Percentiles rank a stretch among this genome's conserved stretches.
Evolutionary conservation across 2,797 vertebrate species (phyloP).

Genomic region (Centroberyx gerrardi): DNA sequence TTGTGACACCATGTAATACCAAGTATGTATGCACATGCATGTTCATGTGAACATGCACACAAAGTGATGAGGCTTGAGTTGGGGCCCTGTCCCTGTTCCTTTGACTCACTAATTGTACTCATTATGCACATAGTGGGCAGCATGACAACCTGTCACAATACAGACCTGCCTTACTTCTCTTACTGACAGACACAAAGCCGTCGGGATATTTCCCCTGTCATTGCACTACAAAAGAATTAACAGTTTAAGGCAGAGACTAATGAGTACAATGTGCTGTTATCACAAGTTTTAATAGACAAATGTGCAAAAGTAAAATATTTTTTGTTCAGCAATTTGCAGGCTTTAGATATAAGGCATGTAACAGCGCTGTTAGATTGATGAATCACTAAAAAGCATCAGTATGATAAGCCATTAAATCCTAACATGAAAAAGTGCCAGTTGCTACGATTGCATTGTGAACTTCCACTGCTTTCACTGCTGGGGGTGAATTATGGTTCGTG

Average conservation of each 20-base stretch:
- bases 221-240: not conserved
- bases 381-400: not conserved
- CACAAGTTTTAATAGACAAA: no score
- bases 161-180: not conserved
- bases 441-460: conserved; percentile 61
- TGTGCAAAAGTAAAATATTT: conserved; percentile 4
- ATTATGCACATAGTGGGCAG: conserved; percentile 12
- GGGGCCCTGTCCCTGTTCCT: not conserved
- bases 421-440: conserved; percentile 26
- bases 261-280: no score
- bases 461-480: conserved; percentile 25
- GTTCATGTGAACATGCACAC: not conserved
- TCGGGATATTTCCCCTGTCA: not conserved
- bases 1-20: no score
- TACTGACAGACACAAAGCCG: conserved; percentile 8
- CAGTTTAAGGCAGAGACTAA: not conserved
- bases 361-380: conserved; percentile 1
- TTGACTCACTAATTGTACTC: not conserved
- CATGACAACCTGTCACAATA: conserved; percentile 25
- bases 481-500: conserved; percentile 45
- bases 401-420: conserved; percentile 25
- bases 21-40: not conserved
- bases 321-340: conserved; percentile 12
- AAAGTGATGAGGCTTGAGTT: not conserved
- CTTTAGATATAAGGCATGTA: not conserved